phyloP scores from a whole-genome alignment of 2,113 vertebrate species.

The Ageneiosus marmoratus region DNA sequence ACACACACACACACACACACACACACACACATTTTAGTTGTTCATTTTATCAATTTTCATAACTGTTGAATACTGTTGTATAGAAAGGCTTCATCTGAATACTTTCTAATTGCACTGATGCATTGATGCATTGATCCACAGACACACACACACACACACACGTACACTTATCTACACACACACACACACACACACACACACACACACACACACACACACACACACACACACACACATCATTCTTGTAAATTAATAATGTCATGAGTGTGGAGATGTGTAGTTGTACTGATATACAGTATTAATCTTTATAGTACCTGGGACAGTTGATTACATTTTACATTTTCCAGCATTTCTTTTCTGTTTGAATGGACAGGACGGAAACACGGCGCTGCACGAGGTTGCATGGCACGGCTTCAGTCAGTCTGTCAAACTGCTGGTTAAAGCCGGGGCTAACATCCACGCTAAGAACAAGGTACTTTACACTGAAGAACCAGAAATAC shows the following conservation, averaged over 20 bases:
- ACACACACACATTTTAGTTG: not conserved
- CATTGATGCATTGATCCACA: not conserved
- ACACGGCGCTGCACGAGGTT: conserved; percentile 91
- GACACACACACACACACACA: not conserved
- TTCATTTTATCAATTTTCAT: not conserved
- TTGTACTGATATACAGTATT: not conserved
- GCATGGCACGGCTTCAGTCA: conserved; percentile 97
- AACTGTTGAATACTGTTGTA: not conserved
- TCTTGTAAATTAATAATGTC: not conserved
- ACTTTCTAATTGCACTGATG: not conserved
- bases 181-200: not conserved
- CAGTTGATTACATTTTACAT: not conserved
- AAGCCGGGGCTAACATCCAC: conserved; percentile 92
- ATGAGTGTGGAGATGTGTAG: not conserved
- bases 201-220: too few relatives aligned
- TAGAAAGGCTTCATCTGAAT: not conserved
- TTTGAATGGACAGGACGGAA: conserved; percentile 81
- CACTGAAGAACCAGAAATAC: too few relatives aligned
- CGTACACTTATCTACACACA: not conserved
- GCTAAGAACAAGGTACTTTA: conserved; percentile 90
- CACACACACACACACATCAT: not conserved
- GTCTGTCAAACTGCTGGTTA: conserved; percentile 91
- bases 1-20: too few relatives aligned
- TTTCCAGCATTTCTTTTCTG: not conserved
- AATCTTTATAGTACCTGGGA: not conserved